Evolutionary conservation across 2,113 vertebrate species (phyloP).

Genomic region (Podocnemis expansa): DNA sequence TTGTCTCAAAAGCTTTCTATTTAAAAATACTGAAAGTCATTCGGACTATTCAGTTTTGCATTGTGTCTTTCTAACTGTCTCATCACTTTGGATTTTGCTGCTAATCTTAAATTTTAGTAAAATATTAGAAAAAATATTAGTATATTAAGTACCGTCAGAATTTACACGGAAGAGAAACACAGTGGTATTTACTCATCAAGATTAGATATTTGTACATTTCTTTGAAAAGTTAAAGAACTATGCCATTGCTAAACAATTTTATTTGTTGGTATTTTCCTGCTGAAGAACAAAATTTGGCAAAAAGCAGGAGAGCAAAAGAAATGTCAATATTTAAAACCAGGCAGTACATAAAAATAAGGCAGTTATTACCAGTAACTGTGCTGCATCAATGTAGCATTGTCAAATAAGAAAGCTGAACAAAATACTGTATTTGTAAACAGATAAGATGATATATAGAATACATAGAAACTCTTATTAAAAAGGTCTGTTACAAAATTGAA

Average conservation of each 20-base stretch:
- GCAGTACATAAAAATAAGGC: not conserved
- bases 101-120: not conserved
- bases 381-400: not conserved
- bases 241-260: not conserved
- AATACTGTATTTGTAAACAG: not conserved
- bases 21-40: not conserved
- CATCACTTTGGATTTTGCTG: not conserved
- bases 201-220: not conserved
- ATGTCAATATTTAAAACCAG: not conserved
- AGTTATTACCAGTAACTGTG: not conserved
- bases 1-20: not conserved
- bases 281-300: not conserved
- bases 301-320: not conserved
- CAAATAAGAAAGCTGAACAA: not conserved
- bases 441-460: not conserved
- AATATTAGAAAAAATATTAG: not conserved
- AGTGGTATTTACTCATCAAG: not conserved
- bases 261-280: not conserved
- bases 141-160: not conserved
- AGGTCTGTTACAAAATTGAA: not conserved
- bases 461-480: not conserved
- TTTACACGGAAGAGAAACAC: not conserved
- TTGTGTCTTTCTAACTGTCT: not conserved
- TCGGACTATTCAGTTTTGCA: not conserved
- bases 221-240: not conserved